Percentiles rank a stretch among this genome's conserved stretches.
phyloP scores from a whole-genome alignment of 1,140 invertebrate species.

The Drosophila sulfurigaster region DNA sequence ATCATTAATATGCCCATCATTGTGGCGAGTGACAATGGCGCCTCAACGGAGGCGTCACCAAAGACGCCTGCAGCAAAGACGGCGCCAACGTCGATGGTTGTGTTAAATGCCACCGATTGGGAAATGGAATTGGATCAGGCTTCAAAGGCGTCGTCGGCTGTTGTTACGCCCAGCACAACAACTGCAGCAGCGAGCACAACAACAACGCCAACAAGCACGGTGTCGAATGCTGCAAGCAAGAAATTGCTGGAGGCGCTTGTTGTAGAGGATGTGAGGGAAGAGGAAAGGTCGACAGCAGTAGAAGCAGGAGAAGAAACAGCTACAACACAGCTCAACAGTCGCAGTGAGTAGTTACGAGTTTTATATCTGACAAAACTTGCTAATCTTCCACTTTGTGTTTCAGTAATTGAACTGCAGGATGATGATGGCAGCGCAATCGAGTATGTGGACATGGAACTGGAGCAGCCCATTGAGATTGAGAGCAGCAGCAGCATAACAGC shows the following conservation, averaged over 20 bases:
- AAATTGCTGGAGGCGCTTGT: conserved; percentile 69
- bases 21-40: conserved; percentile 68
- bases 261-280: conserved; percentile 57
- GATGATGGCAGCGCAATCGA: conserved; percentile 79
- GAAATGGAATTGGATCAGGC: conserved; percentile 87
- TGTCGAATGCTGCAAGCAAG: conserved; percentile 40
- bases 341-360: conserved; percentile 42
- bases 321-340: conserved; percentile 56
- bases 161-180: conserved; percentile 10
- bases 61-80: conserved; percentile 39
- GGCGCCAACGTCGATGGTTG: conserved; percentile 46
- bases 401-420: conserved; percentile 73
- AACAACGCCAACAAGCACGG: conserved; percentile 18
- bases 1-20: conserved; percentile 83
- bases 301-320: neutral
- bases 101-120: conserved; percentile 86
- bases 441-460: conserved; percentile 80
- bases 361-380: neutral
- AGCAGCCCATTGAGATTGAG: conserved; percentile 75
- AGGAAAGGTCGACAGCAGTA: conserved; percentile 24
- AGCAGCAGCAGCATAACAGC: conserved; percentile 65
- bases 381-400: neutral
- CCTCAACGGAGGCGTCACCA: conserved; percentile 1
- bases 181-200: conserved; percentile 14
- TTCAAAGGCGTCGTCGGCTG: conserved; percentile 74